Base-by-base conservation (phyloP, 2,888 invertebrate species). In the Calameuta pallipes region DNA sequence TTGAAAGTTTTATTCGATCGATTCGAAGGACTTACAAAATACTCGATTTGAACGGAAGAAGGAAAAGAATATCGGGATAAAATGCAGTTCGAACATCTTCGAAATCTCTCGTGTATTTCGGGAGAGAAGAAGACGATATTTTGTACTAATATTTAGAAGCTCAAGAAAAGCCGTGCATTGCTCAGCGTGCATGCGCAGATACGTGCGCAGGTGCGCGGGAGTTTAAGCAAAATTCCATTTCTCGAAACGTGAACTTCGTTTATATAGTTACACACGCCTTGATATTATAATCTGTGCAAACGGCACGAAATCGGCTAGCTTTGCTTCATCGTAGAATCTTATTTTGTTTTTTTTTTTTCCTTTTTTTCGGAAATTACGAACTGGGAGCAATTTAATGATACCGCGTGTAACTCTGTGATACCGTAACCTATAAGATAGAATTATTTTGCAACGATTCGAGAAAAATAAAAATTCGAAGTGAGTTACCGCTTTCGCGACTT, bases 341-440 rank as follows among this genome's bases (percentile, higher is more conserved):
- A 6, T 12, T 36, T 36, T 36, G 11, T 3, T 33, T 37, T 36
- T 36, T 12, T 36, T 36, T 36, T 13, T 2, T 0, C 15, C 31
- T 30, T 11, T 30, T 71, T 71, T 71, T 3, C 12, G 41, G 74
- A 36, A 77, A 41, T 80, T 81, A 82, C 82, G 81, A 84, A 84
- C 83, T 84, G 87, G 85, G 84, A 86, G 85, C 86, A 87, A 85
- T 83, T 83, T 83, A 88, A 88, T 83, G 86, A 89, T 87, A 90
- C 88, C 88, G 89, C 88, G 89, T 88, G 89, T 90, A 89, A 90
- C 88, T 91, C 91, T 91, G 91, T 91, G 91, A 91, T 91, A 91
- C 86, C 87, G 88, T 91, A 91, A 87, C 88, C 87, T 89, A 87
- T 90, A 91, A 91, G 91, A 85, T 90, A 90, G 87, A 91, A 87